Evolutionary conservation across 2,797 vertebrate species (phyloP).

Genomic region (Sebastes dallii): DNA sequence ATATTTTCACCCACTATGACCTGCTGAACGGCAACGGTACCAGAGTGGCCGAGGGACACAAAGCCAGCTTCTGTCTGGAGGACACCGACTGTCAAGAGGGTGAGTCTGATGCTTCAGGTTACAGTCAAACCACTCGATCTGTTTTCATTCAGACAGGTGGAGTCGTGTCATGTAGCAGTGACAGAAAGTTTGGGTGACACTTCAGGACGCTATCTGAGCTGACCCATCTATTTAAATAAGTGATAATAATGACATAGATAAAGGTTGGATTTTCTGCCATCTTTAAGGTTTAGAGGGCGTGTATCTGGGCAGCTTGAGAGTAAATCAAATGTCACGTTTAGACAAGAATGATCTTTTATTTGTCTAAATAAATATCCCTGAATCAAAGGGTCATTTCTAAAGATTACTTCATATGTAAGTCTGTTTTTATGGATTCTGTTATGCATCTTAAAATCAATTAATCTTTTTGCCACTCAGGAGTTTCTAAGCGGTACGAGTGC

Average conservation of each 20-base stretch:
- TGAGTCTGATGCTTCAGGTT: constrained; percentile 62
- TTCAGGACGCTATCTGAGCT: neutral
- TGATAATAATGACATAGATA: neutral
- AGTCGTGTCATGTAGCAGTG: neutral
- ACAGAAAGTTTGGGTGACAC: neutral
- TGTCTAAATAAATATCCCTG: neutral
- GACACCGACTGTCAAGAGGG: constrained; percentile 94
- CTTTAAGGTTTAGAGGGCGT: neutral
- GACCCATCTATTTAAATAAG: neutral
- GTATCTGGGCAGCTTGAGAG: neutral
- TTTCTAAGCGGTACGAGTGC: constrained; percentile 95
- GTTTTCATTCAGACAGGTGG: neutral
- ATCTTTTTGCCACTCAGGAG: constrained; percentile 71
- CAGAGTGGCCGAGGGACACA: constrained; percentile 96
- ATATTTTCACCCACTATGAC: constrained; percentile 97
- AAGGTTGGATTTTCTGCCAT: neutral
- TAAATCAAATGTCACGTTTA: neutral
- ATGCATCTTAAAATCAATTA: neutral
- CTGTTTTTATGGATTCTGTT: neutral
- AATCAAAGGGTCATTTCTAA: neutral
- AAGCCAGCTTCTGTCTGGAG: constrained; percentile 98
- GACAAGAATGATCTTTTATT: neutral
- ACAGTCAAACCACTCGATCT: neutral
- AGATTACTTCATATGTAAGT: neutral
- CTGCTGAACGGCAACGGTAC: constrained; percentile 92